These are phyloP conservation scores for Rhinopithecus roxellana DNA, from an alignment of 2,113 vertebrate genomes.

Conservation along the genomic window DNA sequence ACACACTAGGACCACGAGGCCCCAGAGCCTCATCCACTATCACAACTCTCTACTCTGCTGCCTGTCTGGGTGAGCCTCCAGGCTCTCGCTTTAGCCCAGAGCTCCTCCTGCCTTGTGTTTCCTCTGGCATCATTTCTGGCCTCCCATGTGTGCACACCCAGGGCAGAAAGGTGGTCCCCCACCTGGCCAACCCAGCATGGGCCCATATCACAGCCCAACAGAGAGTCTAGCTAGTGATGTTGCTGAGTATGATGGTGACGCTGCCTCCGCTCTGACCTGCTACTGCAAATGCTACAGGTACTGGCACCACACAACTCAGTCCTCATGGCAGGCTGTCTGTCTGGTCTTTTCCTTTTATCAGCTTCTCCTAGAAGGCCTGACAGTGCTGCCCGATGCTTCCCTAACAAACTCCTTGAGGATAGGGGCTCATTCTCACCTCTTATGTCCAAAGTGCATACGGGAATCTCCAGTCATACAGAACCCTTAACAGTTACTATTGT, in stretches of 20 bases:
- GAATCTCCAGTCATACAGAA: not conserved
- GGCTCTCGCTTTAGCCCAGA: not conserved
- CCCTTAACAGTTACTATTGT: not conserved
- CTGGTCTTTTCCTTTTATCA: not conserved
- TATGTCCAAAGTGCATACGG: not conserved
- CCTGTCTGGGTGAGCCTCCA: not conserved
- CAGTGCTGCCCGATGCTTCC: not conserved
- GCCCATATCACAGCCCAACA: not conserved
- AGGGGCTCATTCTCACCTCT: not conserved
- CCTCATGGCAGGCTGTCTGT: not conserved
- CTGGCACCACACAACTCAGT: not conserved
- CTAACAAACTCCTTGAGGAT: not conserved
- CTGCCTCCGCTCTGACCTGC: not conserved
- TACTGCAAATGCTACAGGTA: not conserved
- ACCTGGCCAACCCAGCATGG: accelerated
- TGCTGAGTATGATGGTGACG: not conserved
- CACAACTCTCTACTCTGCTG: not conserved
- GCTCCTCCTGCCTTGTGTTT: accelerated
- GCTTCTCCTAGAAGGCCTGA: not conserved
- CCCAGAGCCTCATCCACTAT: not conserved
- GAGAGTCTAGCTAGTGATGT: too few species aligned
- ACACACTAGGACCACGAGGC: not conserved
- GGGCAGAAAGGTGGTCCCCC: not conserved
- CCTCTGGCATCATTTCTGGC: too few species aligned
- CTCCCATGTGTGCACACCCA: not conserved